Percentiles rank a stretch among this genome's conserved stretches.
Conservation (phyloP, 35 echinoderm and acorn worm genomes). For the Acanthaster planci region DNA sequence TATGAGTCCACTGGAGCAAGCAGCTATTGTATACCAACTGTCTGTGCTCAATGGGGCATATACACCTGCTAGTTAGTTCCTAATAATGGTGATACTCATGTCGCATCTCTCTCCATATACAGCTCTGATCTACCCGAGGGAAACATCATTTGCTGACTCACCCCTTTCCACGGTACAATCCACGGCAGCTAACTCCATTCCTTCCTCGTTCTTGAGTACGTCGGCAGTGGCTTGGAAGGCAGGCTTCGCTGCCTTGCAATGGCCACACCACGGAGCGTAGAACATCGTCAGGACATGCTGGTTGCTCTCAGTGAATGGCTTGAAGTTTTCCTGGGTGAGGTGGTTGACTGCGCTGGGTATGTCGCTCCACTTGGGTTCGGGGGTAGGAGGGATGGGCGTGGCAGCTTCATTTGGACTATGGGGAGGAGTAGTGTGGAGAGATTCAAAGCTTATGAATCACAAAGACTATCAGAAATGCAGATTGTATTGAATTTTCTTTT, state of each 20-base stretch:
- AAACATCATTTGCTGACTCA: slow-evolving; percentile 22
- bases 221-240: slow-evolving; percentile 71
- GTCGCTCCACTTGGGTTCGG: slow-evolving; percentile 81
- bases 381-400: slow-evolving; percentile 49
- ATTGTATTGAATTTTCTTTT: no score
- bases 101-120: no score
- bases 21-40: not conserved
- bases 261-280: slow-evolving; percentile 95
- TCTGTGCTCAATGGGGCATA: not conserved
- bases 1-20: not conserved
- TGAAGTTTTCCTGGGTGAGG: slow-evolving; percentile 67
- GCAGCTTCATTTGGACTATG: not conserved
- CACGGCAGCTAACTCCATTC: slow-evolving; percentile 71
- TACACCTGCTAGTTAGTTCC: not conserved
- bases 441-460: no score
- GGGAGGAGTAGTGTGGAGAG: not conserved
- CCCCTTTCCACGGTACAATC: slow-evolving; percentile 84
- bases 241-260: slow-evolving; percentile 90
- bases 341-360: slow-evolving; percentile 73
- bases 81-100: not conserved
- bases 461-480: no score
- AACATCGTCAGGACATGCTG: slow-evolving; percentile 88
- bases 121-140: no score
- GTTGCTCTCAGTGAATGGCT: slow-evolving; percentile 51
- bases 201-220: slow-evolving; percentile 51